Evolutionary conservation across 2,113 vertebrate species (phyloP), one percentile per base, ranked within the genome.

Genomic region (Limanda limanda): DNA sequence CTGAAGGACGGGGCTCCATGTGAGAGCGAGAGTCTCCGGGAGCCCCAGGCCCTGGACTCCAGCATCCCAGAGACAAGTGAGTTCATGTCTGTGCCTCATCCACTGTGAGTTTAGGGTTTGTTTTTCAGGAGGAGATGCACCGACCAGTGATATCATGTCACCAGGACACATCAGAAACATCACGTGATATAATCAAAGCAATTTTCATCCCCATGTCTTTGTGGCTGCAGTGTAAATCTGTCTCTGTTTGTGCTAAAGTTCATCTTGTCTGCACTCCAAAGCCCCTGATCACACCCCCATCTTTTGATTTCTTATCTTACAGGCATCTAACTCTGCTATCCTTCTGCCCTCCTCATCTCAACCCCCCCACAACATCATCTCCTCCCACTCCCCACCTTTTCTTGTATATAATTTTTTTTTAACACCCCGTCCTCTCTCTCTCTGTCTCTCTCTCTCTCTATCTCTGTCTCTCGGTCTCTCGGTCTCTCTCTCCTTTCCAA

Each of bases 251-350:
- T 54, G 51, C 51, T 52, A 10, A 54, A 42, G 11, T 20, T 71
- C 45, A 57, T 61, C 57, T 51, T 67, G 67, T 70, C 18, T 75
- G 24, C 66, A 23, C 60, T 87, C 63, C 74, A 54, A n/a, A 76
- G 68, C 52, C 23, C 73, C 92, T 94, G 89, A 93, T 91, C 83
- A 82, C 75, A 61, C 61, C 65, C 31, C 78, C 85, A 76, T 92
- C 84, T 95, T 86, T 81, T 85, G 94, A 94, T 96, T 97, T 98
- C 95, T 97, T 98, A 96, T 97, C 94, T 99, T 99, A 93, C 97
- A 98, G 97, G 97, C 97, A 95, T 99, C 95, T 99, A 99, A 98
- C 84, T 96, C 96, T 96, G 92, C 96, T 97, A 88, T 96, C 96
- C 93, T 95, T 96, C 94, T 92, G 93, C 94, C 77, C 89, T 83